These are phyloP conservation scores for Pyrochroa serraticornis DNA, from an alignment of 2,888 invertebrate species.

Conservation along the genomic window DNA sequence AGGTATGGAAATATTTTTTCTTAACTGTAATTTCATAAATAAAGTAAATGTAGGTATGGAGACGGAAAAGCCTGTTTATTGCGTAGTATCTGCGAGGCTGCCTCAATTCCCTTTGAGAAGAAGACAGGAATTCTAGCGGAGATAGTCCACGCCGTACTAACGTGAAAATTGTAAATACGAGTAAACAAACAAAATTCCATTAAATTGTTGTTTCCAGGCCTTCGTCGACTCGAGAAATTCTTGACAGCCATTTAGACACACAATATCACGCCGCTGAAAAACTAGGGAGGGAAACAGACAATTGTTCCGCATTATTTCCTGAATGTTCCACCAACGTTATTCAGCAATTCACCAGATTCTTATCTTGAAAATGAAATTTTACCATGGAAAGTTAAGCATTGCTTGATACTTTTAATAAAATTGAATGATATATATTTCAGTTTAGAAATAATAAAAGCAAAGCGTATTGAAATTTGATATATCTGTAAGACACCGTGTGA, in stretches of 20 bases:
- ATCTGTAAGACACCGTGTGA: background rate
- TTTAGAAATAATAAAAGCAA: background rate
- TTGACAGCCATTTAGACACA: slow-evolving; percentile 70
- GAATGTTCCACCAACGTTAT: slow-evolving; percentile 68
- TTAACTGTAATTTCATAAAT: slow-evolving; percentile 14
- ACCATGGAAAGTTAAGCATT: background rate
- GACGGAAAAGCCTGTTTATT: slow-evolving; percentile 73
- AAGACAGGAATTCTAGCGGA: slow-evolving; percentile 72
- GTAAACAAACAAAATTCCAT: background rate
- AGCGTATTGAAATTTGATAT: background rate
- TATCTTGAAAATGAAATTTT: slow-evolving; percentile 8
- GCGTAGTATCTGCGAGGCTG: slow-evolving; percentile 76
- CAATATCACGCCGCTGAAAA: slow-evolving; percentile 77
- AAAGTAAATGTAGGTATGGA: slow-evolving; percentile 64
- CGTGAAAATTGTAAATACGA: slow-evolving; percentile 62
- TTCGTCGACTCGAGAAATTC: slow-evolving; percentile 69
- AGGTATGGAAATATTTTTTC: background rate
- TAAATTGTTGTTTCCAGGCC: slow-evolving; percentile 62
- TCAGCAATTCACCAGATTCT: slow-evolving; percentile 62
- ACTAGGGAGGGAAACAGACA: slow-evolving; percentile 64
- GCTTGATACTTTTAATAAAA: background rate
- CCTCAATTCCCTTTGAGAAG: slow-evolving; percentile 60
- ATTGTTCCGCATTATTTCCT: slow-evolving; percentile 66
- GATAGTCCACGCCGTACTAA: slow-evolving; percentile 69
- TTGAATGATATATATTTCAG: background rate